Evolutionary conservation across 2,888 invertebrate species (phyloP).

Genomic region (Drosophila melanocephala): DNA sequence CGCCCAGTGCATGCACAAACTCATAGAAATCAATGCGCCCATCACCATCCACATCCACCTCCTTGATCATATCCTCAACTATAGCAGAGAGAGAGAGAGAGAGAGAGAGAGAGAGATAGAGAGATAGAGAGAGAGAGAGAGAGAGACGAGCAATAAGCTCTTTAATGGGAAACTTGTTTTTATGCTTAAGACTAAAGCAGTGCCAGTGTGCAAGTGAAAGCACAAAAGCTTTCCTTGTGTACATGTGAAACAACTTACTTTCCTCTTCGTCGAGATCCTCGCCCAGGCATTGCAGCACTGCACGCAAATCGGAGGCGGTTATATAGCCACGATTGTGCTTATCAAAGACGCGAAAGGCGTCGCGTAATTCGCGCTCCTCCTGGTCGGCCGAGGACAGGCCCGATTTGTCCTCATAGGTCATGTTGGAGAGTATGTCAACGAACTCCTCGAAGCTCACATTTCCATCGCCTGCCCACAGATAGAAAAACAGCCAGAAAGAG

Average conservation of each 20-base stretch:
- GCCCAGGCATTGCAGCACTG: slow-evolving; percentile 94
- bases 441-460: slow-evolving; percentile 96
- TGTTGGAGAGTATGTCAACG: slow-evolving; percentile 92
- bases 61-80: slow-evolving; percentile 99
- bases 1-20: slow-evolving; percentile 93
- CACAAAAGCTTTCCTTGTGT: not conserved
- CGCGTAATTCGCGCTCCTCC: slow-evolving; percentile 92
- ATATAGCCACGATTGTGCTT: slow-evolving; percentile 96
- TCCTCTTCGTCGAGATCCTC: slow-evolving; percentile 96
- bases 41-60: slow-evolving; percentile 97
- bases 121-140: not conserved
- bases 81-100: slow-evolving; percentile 62
- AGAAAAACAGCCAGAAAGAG: not conserved
- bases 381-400: slow-evolving; percentile 89
- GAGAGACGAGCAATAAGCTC: not conserved
- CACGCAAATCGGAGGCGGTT: slow-evolving; percentile 94
- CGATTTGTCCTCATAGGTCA: slow-evolving; percentile 88
- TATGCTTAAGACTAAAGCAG: not conserved
- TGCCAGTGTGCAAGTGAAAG: not conserved
- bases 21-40: slow-evolving; percentile 97
- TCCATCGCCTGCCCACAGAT: slow-evolving; percentile 89
- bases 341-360: slow-evolving; percentile 95
- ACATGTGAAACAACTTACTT: slow-evolving; percentile 87
- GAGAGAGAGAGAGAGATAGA: not conserved
- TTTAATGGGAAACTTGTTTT: not conserved